Evolutionary conservation across 2,113 vertebrate genomes (phyloP).

Genomic region (Dendrocopos noguchii): DNA sequence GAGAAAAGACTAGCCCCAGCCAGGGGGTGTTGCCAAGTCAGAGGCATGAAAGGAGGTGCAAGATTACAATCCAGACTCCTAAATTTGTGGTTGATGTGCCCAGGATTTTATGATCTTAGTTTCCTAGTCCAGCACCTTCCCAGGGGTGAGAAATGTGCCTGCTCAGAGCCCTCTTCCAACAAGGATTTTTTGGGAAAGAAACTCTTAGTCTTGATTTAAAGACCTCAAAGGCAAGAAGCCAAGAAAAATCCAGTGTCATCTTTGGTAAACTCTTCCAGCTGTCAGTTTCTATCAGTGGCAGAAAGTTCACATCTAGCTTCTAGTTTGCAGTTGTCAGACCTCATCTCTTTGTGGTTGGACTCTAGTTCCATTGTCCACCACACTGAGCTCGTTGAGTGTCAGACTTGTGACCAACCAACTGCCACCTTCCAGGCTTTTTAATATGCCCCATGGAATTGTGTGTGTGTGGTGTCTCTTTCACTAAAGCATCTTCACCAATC

Average conservation of each 20-base stretch:
- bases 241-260: background rate
- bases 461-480: background rate
- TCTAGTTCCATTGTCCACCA: background rate
- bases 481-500: background rate
- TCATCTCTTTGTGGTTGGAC: background rate
- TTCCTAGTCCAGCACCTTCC: background rate
- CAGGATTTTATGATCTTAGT: background rate
- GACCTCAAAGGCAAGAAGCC: background rate
- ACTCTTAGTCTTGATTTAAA: background rate
- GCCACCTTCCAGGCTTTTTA: background rate
- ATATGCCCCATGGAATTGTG: background rate
- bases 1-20: no score
- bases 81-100: background rate
- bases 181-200: background rate
- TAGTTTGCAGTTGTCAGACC: background rate
- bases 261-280: background rate
- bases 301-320: background rate
- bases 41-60: background rate
- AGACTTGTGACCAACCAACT: background rate
- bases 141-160: background rate
- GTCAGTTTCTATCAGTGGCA: background rate
- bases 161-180: background rate
- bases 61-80: background rate
- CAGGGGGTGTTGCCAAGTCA: background rate
- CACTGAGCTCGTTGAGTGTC: background rate